Percentiles rank a stretch among this genome's conserved stretches.
These are phyloP conservation scores for Romanomermis culicivorax DNA, from an alignment of 2,888 invertebrate species.

Conservation along the genomic window DNA sequence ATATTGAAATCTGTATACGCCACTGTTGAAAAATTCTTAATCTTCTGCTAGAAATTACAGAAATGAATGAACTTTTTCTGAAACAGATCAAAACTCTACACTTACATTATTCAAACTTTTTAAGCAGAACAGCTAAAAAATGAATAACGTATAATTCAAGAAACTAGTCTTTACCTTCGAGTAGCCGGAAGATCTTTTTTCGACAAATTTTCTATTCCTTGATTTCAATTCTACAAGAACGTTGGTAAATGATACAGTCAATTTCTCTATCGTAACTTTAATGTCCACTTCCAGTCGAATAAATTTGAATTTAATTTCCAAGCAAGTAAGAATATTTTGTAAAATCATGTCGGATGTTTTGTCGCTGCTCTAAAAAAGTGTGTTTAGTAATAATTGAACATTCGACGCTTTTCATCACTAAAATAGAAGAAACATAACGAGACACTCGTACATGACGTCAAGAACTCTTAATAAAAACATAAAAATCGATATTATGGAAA, in stretches of 20 bases:
- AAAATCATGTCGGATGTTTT: neutral
- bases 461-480: neutral
- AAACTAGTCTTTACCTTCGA: neutral
- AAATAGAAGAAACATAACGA: neutral
- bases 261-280: neutral
- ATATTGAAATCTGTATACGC: too few relatives aligned
- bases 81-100: too few relatives aligned
- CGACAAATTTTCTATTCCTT: neutral
- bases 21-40: too few relatives aligned
- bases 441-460: neutral
- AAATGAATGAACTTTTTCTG: too few relatives aligned
- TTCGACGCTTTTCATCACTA: neutral
- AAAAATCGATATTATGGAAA: neutral
- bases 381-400: neutral
- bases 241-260: neutral
- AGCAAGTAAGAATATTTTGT: neutral
- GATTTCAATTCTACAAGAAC: neutral
- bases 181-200: neutral
- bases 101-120: too few relatives aligned
- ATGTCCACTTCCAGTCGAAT: neutral
- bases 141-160: neutral
- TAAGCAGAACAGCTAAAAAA: neutral
- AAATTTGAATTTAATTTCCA: neutral
- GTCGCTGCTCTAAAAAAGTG: neutral
- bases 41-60: too few relatives aligned